These are phyloP conservation scores for Trachymyrmex cornetzi DNA, from an alignment of 1,140 invertebrate species.

Conservation along the genomic window DNA sequence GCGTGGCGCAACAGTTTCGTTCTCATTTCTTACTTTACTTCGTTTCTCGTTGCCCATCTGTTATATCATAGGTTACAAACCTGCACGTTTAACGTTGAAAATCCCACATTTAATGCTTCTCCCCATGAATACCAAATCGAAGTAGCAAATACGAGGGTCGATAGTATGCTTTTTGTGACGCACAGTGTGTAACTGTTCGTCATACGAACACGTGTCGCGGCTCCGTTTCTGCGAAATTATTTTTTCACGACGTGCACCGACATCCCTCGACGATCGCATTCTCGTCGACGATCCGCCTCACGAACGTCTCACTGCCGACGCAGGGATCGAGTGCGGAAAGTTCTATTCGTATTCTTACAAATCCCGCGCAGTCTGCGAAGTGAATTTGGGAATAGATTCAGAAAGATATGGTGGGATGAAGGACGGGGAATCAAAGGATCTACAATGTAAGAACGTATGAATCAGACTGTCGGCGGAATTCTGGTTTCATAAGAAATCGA, in stretches of 20 bases:
- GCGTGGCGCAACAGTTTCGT: conserved; percentile 46
- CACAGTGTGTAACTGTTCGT: conserved; percentile 12
- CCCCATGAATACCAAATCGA: conserved; percentile 41
- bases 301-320: neutral
- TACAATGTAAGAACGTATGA: conserved; percentile 38
- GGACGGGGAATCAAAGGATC: conserved; percentile 39
- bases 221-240: conserved; percentile 37
- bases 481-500: neutral
- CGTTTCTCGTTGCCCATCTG: neutral
- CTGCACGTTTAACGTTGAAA: conserved; percentile 23
- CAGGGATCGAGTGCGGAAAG: conserved; percentile 7
- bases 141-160: neutral
- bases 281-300: conserved; percentile 12
- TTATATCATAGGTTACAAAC: conserved; percentile 41
- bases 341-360: conserved; percentile 46
- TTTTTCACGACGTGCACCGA: conserved; percentile 26
- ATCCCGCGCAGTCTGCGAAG: conserved; percentile 31
- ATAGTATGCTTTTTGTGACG: neutral
- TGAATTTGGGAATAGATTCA: conserved; percentile 51
- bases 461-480: conserved; percentile 22
- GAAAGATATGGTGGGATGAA: conserved; percentile 18
- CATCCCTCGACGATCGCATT: conserved; percentile 15
- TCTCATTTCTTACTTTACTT: conserved; percentile 45
- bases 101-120: conserved; percentile 50
- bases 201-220: conserved; percentile 26